These are phyloP conservation scores for Watsonalla cultraria DNA, from an alignment of 2,888 invertebrate genomes.

Conservation along the genomic window DNA sequence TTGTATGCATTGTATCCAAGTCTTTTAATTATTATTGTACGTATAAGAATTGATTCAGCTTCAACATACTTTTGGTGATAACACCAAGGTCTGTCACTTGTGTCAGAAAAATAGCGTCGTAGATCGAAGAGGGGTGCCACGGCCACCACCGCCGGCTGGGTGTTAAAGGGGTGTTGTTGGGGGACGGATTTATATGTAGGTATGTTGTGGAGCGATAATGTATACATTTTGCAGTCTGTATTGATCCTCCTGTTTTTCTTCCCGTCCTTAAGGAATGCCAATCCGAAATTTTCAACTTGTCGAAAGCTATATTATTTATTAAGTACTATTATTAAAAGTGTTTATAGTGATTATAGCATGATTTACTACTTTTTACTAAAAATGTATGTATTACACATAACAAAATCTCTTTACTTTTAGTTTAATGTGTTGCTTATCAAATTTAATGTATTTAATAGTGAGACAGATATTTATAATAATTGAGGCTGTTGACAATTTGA, in stretches of 20 bases:
- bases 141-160: slow-evolving; percentile 30
- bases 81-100: slow-evolving; percentile 3
- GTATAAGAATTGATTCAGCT: background rate
- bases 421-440: background rate
- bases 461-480: slow-evolving; percentile 11
- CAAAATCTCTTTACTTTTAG: no score
- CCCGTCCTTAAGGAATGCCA: slow-evolving; percentile 43
- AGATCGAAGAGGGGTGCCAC: slow-evolving; percentile 42
- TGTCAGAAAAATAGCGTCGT: slow-evolving; percentile 55
- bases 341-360: no score
- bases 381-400: no score
- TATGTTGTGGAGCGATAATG: slow-evolving; percentile 73
- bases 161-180: slow-evolving; percentile 65
- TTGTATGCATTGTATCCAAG: background rate
- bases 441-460: background rate
- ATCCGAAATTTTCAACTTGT: background rate
- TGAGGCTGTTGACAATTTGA: slow-evolving; percentile 18
- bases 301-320: no score
- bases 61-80: background rate
- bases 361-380: no score
- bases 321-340: no score
- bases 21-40: no score
- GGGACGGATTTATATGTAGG: slow-evolving; percentile 66
- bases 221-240: slow-evolving; percentile 77
- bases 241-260: slow-evolving; percentile 70